Evolutionary conservation across 2,888 invertebrate genomes (phyloP).

Genomic region (Athripsodes cinereus): DNA sequence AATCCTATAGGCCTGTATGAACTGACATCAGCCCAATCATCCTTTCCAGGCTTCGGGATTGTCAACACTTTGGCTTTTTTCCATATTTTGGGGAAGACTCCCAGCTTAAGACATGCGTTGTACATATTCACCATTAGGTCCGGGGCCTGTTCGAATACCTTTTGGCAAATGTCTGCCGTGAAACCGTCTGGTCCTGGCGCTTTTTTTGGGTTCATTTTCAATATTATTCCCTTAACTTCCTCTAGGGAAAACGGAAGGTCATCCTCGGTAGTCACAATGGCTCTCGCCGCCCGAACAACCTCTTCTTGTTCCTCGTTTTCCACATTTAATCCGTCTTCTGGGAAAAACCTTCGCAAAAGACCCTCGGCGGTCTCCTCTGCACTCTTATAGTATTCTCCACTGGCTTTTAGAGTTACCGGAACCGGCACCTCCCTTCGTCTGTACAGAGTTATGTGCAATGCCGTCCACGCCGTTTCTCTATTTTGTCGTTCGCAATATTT

Average conservation of each 20-base stretch:
- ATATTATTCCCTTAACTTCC: neutral
- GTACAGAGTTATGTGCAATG: constrained; percentile 7
- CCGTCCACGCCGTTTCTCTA: constrained; percentile 7
- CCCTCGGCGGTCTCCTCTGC: neutral
- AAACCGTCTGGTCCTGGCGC: neutral
- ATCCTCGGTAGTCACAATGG: neutral
- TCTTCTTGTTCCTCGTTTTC: neutral
- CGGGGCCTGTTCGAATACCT: too few relatives aligned
- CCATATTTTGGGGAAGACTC: too few relatives aligned
- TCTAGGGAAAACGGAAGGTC: neutral
- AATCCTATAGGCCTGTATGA: too few relatives aligned
- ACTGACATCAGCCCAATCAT: too few relatives aligned
- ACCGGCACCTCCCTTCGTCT: neutral
- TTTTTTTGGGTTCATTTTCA: neutral
- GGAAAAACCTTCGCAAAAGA: neutral
- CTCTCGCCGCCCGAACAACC: neutral
- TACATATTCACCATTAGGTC: too few relatives aligned
- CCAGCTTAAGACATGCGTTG: too few relatives aligned
- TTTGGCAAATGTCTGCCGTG: constrained; percentile 2
- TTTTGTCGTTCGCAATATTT: neutral
- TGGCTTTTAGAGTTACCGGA: too few relatives aligned
- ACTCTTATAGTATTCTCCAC: too few relatives aligned
- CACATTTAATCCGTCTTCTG: neutral
- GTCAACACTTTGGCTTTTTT: neutral
- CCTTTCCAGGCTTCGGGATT: too few relatives aligned